Conservation (phyloP, 2,888 invertebrate species). For the Alsophila aescularia region DNA sequence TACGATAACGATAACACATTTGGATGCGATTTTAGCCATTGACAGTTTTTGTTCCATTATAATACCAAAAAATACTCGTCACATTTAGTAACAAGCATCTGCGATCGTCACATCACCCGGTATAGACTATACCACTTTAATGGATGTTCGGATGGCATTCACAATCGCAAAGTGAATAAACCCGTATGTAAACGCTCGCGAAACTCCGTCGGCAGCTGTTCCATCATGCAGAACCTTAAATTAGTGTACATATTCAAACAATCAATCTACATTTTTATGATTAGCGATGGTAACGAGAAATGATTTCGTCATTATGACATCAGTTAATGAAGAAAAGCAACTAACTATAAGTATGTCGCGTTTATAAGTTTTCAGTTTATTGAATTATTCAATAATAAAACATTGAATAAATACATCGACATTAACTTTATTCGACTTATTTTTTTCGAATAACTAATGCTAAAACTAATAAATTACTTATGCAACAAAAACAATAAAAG, state of each 20-base stretch:
- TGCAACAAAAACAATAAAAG: no score
- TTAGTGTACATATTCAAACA: conserved; percentile 24
- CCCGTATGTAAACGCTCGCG: conserved; percentile 13
- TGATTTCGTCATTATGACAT: conserved; percentile 4
- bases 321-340: neutral
- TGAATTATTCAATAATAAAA: no score
- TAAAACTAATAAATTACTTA: no score
- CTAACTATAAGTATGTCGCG: neutral
- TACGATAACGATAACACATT: no score
- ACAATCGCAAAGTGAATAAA: conserved; percentile 21
- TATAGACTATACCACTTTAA: conserved; percentile 1
- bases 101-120: conserved; percentile 10
- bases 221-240: conserved; percentile 26
- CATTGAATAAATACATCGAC: no score
- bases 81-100: neutral
- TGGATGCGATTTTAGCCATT: no score
- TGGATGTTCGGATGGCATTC: neutral
- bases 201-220: neutral
- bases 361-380: no score
- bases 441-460: no score
- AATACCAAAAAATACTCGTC: neutral
- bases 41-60: no score
- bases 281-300: neutral
- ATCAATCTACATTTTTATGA: conserved; percentile 36
- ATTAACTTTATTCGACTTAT: no score